phyloP scores from a whole-genome alignment of 2,888 invertebrate species.

The Drosophila pseudotakahashii region DNA sequence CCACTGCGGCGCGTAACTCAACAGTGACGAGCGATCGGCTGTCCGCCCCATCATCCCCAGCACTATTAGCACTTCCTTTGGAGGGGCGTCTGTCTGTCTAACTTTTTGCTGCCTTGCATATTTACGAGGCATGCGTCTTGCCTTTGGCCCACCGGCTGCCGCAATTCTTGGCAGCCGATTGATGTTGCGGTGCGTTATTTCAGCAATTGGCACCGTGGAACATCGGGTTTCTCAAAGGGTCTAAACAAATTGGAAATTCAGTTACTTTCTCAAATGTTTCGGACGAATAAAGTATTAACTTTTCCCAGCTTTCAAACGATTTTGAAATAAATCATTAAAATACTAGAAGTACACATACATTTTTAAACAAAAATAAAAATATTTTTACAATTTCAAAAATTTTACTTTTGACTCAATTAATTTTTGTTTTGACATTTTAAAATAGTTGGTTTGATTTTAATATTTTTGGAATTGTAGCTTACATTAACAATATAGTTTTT shows the following conservation, averaged over 20 bases:
- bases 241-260: background rate
- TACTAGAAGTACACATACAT: too few relatives aligned
- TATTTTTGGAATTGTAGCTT: too few relatives aligned
- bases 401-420: too few relatives aligned
- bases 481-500: too few relatives aligned
- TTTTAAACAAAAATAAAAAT: too few relatives aligned
- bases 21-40: conserved; percentile 60
- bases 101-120: conserved; percentile 75
- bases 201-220: conserved; percentile 54
- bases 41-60: conserved; percentile 67
- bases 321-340: too few relatives aligned
- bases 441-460: too few relatives aligned
- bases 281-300: background rate
- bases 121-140: conserved; percentile 77
- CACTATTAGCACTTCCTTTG: conserved; percentile 76
- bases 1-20: conserved; percentile 67
- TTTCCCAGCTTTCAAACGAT: too few relatives aligned
- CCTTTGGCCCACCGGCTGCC: conserved; percentile 52
- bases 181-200: conserved; percentile 65
- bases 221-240: background rate
- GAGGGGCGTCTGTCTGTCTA: conserved; percentile 72
- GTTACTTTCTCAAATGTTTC: background rate
- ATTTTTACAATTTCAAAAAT: too few relatives aligned
- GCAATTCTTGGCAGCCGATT: conserved; percentile 66
- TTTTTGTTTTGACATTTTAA: too few relatives aligned